phyloP scores from a whole-genome alignment of 1,140 invertebrate species.

The Leptinotarsa lineolata region DNA sequence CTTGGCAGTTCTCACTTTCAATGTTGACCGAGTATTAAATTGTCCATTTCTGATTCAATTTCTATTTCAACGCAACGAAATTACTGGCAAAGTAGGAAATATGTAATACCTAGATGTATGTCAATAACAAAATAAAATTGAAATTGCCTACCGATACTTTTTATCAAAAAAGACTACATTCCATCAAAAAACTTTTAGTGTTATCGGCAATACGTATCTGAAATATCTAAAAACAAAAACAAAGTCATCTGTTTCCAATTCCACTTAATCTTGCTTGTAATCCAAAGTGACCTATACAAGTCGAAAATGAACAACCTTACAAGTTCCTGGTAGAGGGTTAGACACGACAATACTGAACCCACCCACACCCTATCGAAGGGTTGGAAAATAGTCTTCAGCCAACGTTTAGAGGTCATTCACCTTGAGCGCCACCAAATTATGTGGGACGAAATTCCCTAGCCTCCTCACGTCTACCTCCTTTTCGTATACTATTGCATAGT shows the following conservation, averaged over 20 bases:
- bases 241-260: neutral
- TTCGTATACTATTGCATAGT: neutral
- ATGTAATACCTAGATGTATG: too few species aligned
- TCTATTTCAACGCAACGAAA: too few species aligned
- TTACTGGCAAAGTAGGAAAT: too few species aligned
- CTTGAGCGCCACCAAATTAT: slow-evolving; percentile 45
- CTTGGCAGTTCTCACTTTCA: too few species aligned
- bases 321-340: neutral
- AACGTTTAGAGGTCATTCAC: slow-evolving; percentile 43
- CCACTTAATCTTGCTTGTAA: neutral
- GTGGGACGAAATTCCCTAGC: slow-evolving; percentile 39
- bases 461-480: neutral
- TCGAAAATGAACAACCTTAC: neutral
- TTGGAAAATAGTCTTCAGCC: slow-evolving; percentile 4
- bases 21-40: too few species aligned
- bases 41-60: too few species aligned
- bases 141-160: too few species aligned
- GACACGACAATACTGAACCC: neutral
- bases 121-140: too few species aligned
- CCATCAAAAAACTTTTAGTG: too few species aligned
- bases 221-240: neutral
- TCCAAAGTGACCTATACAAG: neutral
- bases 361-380: slow-evolving; percentile 20
- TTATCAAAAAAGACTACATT: too few species aligned
- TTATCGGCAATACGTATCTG: too few species aligned